phyloP scores from a whole-genome alignment of 2,797 vertebrate genomes.

The Sebastes alutus region DNA sequence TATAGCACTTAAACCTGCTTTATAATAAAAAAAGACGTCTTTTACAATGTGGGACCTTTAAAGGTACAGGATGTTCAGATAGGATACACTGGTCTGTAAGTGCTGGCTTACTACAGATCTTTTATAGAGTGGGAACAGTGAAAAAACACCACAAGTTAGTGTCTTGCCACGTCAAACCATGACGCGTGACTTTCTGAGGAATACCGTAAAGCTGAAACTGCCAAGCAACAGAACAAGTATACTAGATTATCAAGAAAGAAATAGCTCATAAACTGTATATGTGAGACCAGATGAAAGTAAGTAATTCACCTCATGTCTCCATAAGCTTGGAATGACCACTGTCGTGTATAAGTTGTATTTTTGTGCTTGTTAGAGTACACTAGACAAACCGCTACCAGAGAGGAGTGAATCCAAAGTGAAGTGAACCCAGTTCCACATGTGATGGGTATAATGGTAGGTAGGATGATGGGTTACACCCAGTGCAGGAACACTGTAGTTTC shows the following conservation, averaged over 20 bases:
- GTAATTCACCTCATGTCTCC: background rate
- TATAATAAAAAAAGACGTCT: no score
- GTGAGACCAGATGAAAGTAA: background rate
- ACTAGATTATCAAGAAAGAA: background rate
- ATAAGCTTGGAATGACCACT: background rate
- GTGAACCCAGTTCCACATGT: conserved; percentile 14
- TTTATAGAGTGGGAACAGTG: background rate
- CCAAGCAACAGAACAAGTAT: background rate
- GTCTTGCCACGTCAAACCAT: background rate
- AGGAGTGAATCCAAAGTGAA: background rate
- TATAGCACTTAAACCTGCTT: no score
- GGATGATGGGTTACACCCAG: conserved; percentile 41
- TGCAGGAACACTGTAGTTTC: conserved; percentile 24
- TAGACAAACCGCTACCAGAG: background rate
- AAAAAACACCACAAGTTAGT: background rate
- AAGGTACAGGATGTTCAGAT: background rate
- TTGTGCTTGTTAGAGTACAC: background rate
- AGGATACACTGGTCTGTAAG: background rate
- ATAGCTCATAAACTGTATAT: background rate
- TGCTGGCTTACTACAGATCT: background rate
- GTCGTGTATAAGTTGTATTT: background rate
- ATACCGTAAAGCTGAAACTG: background rate
- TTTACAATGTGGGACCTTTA: no score
- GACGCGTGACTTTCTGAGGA: background rate
- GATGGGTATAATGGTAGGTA: conserved; percentile 36